These are phyloP conservation scores for Hippopotamus amphibius DNA, from an alignment of 2,113 vertebrate genomes.

Conservation along the genomic window DNA sequence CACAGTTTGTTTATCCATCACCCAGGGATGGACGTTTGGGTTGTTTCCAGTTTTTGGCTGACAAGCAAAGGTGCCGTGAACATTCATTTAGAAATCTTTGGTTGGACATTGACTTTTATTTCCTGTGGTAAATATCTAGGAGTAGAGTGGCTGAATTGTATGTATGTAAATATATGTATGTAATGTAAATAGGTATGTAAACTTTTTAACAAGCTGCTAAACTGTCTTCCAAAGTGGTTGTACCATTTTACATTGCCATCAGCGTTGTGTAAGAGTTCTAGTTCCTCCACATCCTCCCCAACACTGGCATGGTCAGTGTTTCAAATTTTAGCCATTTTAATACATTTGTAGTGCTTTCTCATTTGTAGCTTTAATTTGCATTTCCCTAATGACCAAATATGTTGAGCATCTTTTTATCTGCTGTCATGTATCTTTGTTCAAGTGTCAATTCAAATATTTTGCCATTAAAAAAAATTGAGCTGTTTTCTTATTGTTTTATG, in stretches of 20 bases:
- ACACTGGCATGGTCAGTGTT: background rate
- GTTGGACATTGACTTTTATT: background rate
- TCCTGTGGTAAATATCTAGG: background rate
- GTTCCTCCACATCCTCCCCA: background rate
- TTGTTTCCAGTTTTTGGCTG: background rate
- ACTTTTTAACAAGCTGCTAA: background rate
- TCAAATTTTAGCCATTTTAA: background rate
- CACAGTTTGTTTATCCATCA: background rate
- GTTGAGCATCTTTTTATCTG: background rate
- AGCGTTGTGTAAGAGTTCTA: accelerated
- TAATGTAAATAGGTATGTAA: too few relatives aligned
- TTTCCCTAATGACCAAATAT: background rate
- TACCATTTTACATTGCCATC: background rate
- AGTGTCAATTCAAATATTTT: background rate
- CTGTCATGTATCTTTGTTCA: background rate
- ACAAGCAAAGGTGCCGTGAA: background rate
- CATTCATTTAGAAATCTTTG: background rate
- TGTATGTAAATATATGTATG: background rate
- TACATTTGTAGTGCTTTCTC: background rate
- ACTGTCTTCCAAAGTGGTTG: background rate
- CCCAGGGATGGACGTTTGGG: background rate
- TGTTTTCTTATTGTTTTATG: background rate
- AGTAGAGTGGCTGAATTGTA: background rate
- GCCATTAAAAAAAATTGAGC: background rate
- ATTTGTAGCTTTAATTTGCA: background rate